Evolutionary conservation across 2,113 vertebrate genomes (phyloP), one percentile per base, ranked within the genome.

Genomic region (Pseudorasbora parva): DNA sequence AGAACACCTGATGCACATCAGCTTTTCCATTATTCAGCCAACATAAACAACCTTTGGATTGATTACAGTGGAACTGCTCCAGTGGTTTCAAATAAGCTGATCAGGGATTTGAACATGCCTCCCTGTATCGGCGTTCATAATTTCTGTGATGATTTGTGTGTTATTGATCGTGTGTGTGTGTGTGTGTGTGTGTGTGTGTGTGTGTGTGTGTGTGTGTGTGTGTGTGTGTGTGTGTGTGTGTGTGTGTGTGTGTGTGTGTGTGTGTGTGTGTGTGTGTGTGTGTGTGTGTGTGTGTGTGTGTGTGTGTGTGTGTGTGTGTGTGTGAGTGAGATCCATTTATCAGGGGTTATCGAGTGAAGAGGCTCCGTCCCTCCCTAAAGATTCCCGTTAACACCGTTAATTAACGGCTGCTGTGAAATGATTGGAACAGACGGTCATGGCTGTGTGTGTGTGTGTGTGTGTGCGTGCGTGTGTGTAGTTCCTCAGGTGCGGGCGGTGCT

Each of bases 401-500:
- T 74, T 51, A 74, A 30, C 0, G n/a, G n/a, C n/a, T n/a, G n/a
- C n/a, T n/a, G n/a, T n/a, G n/a, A n/a, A n/a, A n/a, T n/a, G n/a
- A n/a, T n/a, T n/a, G n/a, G n/a, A 59, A 27, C 19, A 54, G 64
- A 68, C 8, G n/a, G 64, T 21, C 1, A 41, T 68, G 64, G 17
- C 25, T 30, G 30, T 30, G 30, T 30, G 30, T 30, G 30, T 30
- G 30, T 30, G 30, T 30, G 30, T 30, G 30, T 69, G 59, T 56
- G 60, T 49, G 37, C 77, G 23, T 82, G 62, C 82, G 60, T 89
- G 85, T 91, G 64, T 88, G 69, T 88, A 97, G 97, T 98, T 92
- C 86, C 91, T 3, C 93, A 94, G 91, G 94, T 94, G 78, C 89
- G 93, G 91, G 92, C 93, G 8, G 88, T 98, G 88, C 94, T 98